These are phyloP conservation scores for Prostheceraeus crozeri DNA, from an alignment of 2,888 invertebrate genomes.

Conservation along the genomic window DNA sequence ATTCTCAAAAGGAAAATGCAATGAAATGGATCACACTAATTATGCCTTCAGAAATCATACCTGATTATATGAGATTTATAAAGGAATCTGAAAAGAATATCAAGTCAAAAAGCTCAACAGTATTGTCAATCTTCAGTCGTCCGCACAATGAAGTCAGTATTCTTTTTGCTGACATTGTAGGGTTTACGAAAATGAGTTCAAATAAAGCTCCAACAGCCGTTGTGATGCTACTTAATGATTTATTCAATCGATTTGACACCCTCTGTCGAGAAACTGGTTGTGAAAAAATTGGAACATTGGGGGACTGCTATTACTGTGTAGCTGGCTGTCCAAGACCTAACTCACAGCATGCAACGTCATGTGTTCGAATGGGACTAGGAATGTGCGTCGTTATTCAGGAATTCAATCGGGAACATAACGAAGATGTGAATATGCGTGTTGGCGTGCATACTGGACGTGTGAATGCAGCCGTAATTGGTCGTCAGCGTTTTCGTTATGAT, in stretches of 20 bases:
- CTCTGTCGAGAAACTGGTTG: constrained; percentile 78
- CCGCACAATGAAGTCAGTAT: constrained; percentile 85
- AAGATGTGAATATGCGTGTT: constrained; percentile 67
- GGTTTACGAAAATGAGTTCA: constrained; percentile 92
- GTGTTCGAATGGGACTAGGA: constrained; percentile 88
- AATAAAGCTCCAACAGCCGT: constrained; percentile 90
- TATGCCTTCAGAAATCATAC: constrained; percentile 5
- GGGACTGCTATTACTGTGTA: constrained; percentile 78
- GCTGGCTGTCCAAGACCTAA: constrained; percentile 85
- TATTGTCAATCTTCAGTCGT: constrained; percentile 10
- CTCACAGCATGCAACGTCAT: constrained; percentile 82
- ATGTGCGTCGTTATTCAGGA: constrained; percentile 73
- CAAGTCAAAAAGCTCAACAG: background rate
- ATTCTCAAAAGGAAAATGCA: background rate
- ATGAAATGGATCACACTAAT: constrained; percentile 29
- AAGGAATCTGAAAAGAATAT: background rate
- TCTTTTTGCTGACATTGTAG: constrained; percentile 91
- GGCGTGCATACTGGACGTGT: constrained; percentile 79
- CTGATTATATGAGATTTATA: no score
- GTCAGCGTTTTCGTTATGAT: constrained; percentile 86
- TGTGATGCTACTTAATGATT: constrained; percentile 59
- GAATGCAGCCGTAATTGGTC: constrained; percentile 70
- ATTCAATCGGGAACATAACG: constrained; percentile 80
- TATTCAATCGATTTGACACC: constrained; percentile 65
- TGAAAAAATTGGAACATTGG: constrained; percentile 91